These are phyloP conservation scores for Zaprionus kolodkinae DNA, from an alignment of 1,140 invertebrate genomes.

Conservation along the genomic window DNA sequence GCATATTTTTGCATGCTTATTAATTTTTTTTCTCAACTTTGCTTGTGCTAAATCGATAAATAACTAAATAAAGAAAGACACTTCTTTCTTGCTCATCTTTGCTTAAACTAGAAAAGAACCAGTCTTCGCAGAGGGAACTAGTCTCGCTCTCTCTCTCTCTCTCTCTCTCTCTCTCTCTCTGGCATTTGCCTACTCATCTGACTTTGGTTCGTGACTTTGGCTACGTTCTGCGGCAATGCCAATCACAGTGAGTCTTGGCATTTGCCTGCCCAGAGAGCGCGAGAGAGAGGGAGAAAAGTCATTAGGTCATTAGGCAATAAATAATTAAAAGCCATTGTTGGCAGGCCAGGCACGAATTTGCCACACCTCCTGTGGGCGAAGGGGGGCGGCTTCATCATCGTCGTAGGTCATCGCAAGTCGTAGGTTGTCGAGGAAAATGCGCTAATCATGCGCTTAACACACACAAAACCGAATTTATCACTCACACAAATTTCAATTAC, in stretches of 20 bases:
- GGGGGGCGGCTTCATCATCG: neutral
- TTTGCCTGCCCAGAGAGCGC: constrained; percentile 8
- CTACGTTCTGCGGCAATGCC: constrained; percentile 15
- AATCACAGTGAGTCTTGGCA: constrained; percentile 29
- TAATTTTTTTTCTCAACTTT: neutral
- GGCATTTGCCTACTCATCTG: constrained; percentile 24
- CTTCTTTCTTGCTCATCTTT: neutral
- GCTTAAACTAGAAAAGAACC: neutral
- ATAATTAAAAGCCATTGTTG: constrained; percentile 59
- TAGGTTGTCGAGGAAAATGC: constrained; percentile 30
- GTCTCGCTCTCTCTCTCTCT: neutral
- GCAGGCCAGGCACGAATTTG: constrained; percentile 38
- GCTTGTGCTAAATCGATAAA: neutral
- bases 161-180: neutral
- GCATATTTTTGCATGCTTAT: too few species aligned
- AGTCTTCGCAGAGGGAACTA: neutral
- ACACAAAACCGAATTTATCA: constrained; percentile 52
- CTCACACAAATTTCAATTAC: constrained; percentile 61
- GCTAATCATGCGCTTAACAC: constrained; percentile 61
- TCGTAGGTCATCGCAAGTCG: neutral
- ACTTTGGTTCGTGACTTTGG: constrained; percentile 37
- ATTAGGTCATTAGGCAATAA: constrained; percentile 61
- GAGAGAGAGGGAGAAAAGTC: constrained; percentile 31
- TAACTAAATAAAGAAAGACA: neutral
- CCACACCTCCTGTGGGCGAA: constrained; percentile 7